Base-by-base conservation (phyloP, 2,888 invertebrate species). In the Hydriomena furcata region DNA sequence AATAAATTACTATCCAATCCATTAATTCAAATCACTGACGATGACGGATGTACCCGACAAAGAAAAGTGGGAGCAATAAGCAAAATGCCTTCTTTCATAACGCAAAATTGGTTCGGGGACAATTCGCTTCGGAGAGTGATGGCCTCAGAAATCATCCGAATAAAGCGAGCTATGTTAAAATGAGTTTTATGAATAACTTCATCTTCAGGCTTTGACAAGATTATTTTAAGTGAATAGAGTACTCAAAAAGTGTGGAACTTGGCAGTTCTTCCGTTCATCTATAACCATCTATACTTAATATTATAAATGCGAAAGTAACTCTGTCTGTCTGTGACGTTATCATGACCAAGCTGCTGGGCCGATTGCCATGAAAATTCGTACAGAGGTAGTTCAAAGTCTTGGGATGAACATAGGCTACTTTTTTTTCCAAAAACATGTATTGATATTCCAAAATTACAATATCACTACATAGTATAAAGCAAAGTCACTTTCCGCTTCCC, bases 31-130 rank as follows among this genome's bases (percentile, higher is more conserved):
- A 75, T 73, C 71, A 66, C 62, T 71, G 77, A 76, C 67, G 73
- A 75, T 79, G 80, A 80, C 79, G 79, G 79, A 82, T 81, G 76
- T 67, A 55, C 65, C 56, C 61, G 68, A 81, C 78, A 82, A 84
- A 79, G 80, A 75, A 80, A 83, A 82, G 76, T 76, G 75, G 71
- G 64, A 74, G 81, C 74, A 84, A 85, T 88, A 86, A 85, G 82
- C 81, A 84, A 87, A 52, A 88, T 83, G 80, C 76, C 73, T 75
- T 76, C 79, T 80, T 84, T 87, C 81, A 88, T 86, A 84, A 84
- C 70, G 78, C 70, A 65, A 82, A 87, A 87, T 86, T 84, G 85
- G 80, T 81, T 79, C 64, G 73, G 73, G 79, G 75, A 80, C 84
- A 79, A 84, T 85, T 82, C 74, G 65, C 73, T 77, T 65, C 63